These are phyloP conservation scores for Dendronephthya gigantea DNA, from an alignment of 64 coral and sea anemone species.

Conservation along the genomic window DNA sequence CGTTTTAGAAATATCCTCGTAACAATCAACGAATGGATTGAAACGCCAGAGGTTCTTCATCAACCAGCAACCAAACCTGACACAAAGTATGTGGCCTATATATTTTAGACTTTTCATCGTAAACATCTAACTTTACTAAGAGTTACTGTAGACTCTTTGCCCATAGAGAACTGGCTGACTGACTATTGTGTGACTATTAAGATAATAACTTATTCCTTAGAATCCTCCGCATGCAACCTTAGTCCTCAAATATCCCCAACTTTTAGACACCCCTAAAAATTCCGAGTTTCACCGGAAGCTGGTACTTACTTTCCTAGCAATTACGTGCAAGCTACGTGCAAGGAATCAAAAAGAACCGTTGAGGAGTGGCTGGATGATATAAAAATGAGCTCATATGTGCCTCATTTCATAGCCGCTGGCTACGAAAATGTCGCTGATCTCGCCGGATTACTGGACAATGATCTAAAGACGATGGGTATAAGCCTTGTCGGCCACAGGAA, in stretches of 20 bases:
- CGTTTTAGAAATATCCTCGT: background rate
- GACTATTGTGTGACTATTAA: too few species aligned
- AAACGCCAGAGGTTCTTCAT: background rate
- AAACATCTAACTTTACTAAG: too few species aligned
- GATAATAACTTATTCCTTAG: too few species aligned
- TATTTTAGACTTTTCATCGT: too few species aligned
- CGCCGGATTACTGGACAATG: background rate
- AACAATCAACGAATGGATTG: background rate
- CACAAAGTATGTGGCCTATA: background rate
- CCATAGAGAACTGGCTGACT: too few species aligned
- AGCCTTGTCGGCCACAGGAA: background rate
- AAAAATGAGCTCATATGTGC: background rate
- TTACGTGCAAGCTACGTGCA: background rate
- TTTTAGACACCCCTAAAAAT: too few species aligned
- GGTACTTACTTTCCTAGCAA: background rate
- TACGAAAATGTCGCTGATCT: background rate
- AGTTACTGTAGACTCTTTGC: too few species aligned
- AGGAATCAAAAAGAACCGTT: background rate
- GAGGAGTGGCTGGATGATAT: background rate
- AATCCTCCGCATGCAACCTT: too few species aligned
- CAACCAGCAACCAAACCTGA: background rate
- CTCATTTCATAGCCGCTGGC: background rate
- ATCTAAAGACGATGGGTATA: background rate
- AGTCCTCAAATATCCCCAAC: too few species aligned
- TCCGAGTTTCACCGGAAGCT: too few species aligned